These are phyloP conservation scores for Aradus depressus DNA, from an alignment of 2,888 invertebrate species.

Conservation along the genomic window DNA sequence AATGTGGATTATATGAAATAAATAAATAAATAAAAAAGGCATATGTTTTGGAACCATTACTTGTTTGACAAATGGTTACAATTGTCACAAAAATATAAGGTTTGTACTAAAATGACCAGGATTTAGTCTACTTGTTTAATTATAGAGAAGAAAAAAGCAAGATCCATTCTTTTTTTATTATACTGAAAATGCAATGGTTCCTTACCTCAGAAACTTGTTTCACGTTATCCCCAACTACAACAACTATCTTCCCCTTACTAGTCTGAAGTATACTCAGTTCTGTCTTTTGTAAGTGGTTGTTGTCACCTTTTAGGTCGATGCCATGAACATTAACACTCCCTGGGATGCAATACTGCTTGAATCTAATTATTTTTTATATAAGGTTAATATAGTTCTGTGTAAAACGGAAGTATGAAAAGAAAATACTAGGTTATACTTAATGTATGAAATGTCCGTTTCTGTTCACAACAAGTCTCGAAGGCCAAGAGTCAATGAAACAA, in stretches of 20 bases:
- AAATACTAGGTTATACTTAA: not conserved
- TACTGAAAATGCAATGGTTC: slow-evolving; percentile 7
- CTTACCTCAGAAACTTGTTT: slow-evolving; percentile 48
- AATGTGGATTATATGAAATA: not conserved
- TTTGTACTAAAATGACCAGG: no score
- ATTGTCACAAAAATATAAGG: no score
- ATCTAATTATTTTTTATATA: slow-evolving; percentile 42
- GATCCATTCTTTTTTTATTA: slow-evolving; percentile 2
- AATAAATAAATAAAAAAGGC: not conserved
- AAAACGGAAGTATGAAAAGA: not conserved
- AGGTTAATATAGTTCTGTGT: not conserved
- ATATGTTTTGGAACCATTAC: not conserved
- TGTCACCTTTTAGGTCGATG: slow-evolving; percentile 59
- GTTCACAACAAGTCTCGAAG: not conserved
- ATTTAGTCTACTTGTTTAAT: no score
- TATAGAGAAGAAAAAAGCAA: no score
- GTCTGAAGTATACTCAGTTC: slow-evolving; percentile 46
- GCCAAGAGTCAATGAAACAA: slow-evolving; percentile 5
- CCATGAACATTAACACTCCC: slow-evolving; percentile 76
- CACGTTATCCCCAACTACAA: slow-evolving; percentile 70
- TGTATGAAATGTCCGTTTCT: not conserved
- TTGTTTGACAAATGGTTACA: not conserved
- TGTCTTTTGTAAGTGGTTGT: slow-evolving; percentile 52
- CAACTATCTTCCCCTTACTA: slow-evolving; percentile 54
- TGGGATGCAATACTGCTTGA: slow-evolving; percentile 62